Percentiles rank a stretch among this genome's conserved stretches.
phyloP scores from a whole-genome alignment of 2,888 invertebrate genomes.

The Eurois occulta region DNA sequence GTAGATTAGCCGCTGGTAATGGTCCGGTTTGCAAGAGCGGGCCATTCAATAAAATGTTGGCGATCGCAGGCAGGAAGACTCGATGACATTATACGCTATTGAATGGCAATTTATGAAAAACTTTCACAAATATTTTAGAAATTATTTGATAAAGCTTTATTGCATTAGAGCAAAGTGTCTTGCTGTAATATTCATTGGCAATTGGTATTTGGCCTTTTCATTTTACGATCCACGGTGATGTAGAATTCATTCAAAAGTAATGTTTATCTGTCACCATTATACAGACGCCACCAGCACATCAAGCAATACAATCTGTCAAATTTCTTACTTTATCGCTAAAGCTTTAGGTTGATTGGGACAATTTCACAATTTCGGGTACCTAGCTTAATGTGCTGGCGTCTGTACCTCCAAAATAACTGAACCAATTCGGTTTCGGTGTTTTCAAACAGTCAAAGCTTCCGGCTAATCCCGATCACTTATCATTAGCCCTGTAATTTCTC shows the following conservation, averaged over 20 bases:
- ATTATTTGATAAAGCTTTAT: constrained; percentile 20
- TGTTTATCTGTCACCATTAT: background rate
- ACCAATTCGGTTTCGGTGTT: background rate
- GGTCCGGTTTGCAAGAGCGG: constrained; percentile 74
- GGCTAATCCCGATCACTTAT: background rate
- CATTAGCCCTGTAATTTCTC: background rate
- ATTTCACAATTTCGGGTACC: too few species aligned
- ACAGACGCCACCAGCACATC: too few species aligned
- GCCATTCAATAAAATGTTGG: constrained; percentile 70
- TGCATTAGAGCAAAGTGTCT: background rate
- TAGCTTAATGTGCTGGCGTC: too few species aligned
- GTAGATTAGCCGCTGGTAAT: constrained; percentile 82
- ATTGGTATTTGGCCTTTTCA: background rate
- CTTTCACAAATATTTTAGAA: constrained; percentile 39
- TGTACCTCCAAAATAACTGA: background rate
- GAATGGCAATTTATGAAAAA: constrained; percentile 73
- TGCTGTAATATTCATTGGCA: background rate
- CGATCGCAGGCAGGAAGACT: constrained; percentile 70
- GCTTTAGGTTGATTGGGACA: too few species aligned
- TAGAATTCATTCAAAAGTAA: too few species aligned
- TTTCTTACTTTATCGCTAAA: too few species aligned
- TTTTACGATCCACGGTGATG: background rate
- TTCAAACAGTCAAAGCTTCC: background rate
- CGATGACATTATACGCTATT: constrained; percentile 75
- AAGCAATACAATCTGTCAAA: too few species aligned